Percentiles rank a stretch among this genome's conserved stretches.
phyloP scores from a whole-genome alignment of 37 sponge, comb jelly and placozoan species.

The Oscarella lobularis region DNA sequence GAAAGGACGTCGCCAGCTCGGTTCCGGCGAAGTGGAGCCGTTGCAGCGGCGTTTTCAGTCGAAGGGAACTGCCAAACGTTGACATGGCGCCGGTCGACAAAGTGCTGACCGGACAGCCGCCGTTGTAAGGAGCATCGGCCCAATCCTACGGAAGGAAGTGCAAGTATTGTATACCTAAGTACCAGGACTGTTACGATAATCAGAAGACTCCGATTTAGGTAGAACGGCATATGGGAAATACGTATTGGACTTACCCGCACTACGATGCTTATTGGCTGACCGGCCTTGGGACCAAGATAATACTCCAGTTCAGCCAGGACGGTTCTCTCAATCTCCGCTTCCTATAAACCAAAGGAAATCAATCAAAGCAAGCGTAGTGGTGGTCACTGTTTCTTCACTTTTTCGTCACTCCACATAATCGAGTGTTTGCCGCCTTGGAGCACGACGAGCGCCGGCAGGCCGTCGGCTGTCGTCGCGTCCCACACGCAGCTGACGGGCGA shows the following conservation, averaged over 20 bases:
- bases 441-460: background rate
- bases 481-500: background rate
- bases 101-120: background rate
- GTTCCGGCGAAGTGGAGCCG: conserved; percentile 26
- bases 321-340: background rate
- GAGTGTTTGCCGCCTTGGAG: background rate
- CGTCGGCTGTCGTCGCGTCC: background rate
- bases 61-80: background rate
- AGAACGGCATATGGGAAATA: background rate
- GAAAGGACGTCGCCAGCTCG: conserved; percentile 25
- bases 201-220: too few relatives aligned
- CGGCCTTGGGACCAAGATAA: background rate
- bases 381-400: background rate
- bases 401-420: background rate
- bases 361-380: background rate
- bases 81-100: background rate
- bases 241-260: background rate
- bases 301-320: background rate
- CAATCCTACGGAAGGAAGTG: background rate
- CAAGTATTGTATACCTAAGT: background rate
- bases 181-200: too few relatives aligned
- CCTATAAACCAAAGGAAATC: background rate
- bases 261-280: background rate
- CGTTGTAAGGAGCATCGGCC: background rate
- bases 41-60: conserved; percentile 7